Base-by-base conservation (phyloP, 2,797 vertebrate species). In the Garrulus glandarius region DNA sequence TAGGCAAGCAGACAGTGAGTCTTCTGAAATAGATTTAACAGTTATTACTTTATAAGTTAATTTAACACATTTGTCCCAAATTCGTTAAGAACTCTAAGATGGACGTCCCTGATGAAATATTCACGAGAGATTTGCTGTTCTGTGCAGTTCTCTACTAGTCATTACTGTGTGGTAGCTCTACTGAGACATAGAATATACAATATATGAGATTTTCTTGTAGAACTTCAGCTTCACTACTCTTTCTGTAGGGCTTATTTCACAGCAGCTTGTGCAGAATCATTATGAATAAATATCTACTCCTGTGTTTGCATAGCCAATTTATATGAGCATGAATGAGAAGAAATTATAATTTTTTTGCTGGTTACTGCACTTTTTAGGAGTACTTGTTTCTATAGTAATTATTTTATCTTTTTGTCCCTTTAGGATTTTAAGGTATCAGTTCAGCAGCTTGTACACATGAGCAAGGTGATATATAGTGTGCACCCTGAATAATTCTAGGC, bases 201-300 rank as follows among this genome's bases (percentile, higher is more conserved):
- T 53, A 74, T 46, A 30, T n/a, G 68, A 57, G 49, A 71, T 84
- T 93, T 92, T 88, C 37, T 64, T 70, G 36, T 12, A 46, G 60
- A 20, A 29, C 47, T 91, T 87, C 26, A 85, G 56, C 44, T 83
- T 88, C 60, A 15, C 18, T 77, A 23, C 36, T 79, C 5, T 81
- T 94, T 94, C 81, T 79, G 52, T 89, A 60, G 86, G 92, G 84
- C 27, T 78, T 91, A 26, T 77, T 92, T 95, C 60, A 71, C 30
- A 83, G 81, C 34, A 94, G 53, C 36, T 80, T 86, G 32, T 84
- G 67, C 41, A 70, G 60, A 93, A 84, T 20, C 13, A 20, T 71
- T 74, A 71, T 27, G 84, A 74, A 70, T 70, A 89, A 93, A 80
- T 71, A 55, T 43, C 59, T 79, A 27, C 21, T 86, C 21, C 52